phyloP scores from a whole-genome alignment of 2,797 vertebrate species.

The Champsocephalus esox region DNA sequence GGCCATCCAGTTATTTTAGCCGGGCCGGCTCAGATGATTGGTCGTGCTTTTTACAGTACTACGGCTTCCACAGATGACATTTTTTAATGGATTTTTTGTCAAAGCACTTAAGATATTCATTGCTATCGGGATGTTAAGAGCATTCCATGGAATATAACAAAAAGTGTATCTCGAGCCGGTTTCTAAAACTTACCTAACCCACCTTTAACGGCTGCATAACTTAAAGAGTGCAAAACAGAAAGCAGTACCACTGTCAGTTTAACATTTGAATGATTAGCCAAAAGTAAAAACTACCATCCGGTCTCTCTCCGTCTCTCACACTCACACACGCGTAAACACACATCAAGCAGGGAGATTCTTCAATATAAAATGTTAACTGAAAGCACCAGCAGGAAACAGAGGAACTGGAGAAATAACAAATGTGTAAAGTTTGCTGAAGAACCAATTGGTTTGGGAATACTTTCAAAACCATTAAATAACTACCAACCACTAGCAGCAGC shows the following conservation, averaged over 20 bases:
- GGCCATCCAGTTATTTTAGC: no score
- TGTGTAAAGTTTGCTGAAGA: conserved; percentile 9
- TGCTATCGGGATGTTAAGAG: no score
- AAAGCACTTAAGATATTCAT: no score
- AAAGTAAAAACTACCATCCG: conserved; percentile 8
- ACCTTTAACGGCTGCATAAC: neutral
- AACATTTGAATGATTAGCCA: conserved; percentile 27
- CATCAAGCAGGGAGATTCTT: neutral
- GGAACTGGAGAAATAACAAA: conserved; percentile 18
- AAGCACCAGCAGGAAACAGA: conserved; percentile 41
- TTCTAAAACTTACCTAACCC: no score
- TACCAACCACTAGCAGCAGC: conserved; percentile 1
- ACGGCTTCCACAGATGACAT: no score
- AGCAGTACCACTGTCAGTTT: conserved; percentile 39
- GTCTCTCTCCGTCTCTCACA: neutral
- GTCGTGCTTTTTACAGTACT: no score
- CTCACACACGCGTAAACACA: conserved; percentile 12
- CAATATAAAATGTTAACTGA: conserved; percentile 21
- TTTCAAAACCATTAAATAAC: conserved; percentile 32
- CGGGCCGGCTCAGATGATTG: no score
- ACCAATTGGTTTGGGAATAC: conserved; percentile 28
- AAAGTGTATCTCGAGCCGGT: no score
- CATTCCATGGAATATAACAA: no score
- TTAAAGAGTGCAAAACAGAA: conserved; percentile 33
- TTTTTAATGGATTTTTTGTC: no score